Percentiles rank a stretch among this genome's conserved stretches.
These are phyloP conservation scores for Eristalis pertinax DNA, from an alignment of 2,888 invertebrate species.

Conservation along the genomic window DNA sequence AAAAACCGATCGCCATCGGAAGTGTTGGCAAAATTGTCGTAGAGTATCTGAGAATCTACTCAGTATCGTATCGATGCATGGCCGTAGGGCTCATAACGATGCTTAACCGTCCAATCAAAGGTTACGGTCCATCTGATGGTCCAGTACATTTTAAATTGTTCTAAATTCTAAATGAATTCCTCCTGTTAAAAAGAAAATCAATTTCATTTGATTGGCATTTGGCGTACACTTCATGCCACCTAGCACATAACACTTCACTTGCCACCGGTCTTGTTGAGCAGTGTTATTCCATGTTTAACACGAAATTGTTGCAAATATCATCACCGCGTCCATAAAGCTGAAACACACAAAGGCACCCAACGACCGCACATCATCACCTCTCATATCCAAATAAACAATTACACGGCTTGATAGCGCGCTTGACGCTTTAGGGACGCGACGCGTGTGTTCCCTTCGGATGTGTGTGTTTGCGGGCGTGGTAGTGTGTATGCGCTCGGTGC, in stretches of 20 bases:
- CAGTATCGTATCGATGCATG: too few relatives aligned
- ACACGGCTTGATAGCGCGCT: conserved; percentile 64
- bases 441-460: conserved; percentile 18
- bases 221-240: background rate
- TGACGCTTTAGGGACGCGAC: conserved; percentile 60
- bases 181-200: conserved; percentile 51
- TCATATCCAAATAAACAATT: conserved; percentile 70
- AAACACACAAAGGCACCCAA: conserved; percentile 53
- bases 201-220: conserved; percentile 62
- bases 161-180: conserved; percentile 35
- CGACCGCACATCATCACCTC: conserved; percentile 65
- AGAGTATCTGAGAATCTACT: too few relatives aligned
- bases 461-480: background rate
- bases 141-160: conserved; percentile 29
- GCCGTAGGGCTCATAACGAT: background rate
- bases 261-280: conserved; percentile 22
- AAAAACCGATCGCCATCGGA: too few relatives aligned
- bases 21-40: too few relatives aligned
- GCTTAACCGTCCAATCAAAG: background rate
- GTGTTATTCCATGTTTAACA: conserved; percentile 50
- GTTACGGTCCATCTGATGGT: background rate
- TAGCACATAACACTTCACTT: background rate
- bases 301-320: conserved; percentile 66
- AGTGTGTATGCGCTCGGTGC: conserved; percentile 22
- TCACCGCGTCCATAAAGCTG: conserved; percentile 47